Evolutionary conservation across 2,888 invertebrate genomes (phyloP).

Genomic region (Coenonympha arcania): DNA sequence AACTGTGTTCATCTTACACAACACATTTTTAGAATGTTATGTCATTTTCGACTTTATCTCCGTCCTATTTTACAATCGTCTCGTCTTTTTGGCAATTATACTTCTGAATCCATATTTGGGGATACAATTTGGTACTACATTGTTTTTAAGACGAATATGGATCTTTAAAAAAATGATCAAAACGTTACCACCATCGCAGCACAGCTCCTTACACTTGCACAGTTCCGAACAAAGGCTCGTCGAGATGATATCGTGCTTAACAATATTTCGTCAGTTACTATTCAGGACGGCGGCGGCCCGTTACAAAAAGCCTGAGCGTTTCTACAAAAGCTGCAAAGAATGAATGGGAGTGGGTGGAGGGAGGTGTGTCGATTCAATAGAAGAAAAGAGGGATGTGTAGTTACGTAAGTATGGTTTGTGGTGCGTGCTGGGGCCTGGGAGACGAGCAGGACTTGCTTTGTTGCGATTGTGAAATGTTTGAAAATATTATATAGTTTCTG

Average conservation of each 20-base stretch:
- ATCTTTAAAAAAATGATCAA: neutral
- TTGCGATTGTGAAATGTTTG: slow-evolving; percentile 22
- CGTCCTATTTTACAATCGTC: too few species aligned
- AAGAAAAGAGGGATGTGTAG: slow-evolving; percentile 60
- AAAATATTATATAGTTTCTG: slow-evolving; percentile 7
- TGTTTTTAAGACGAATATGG: too few species aligned
- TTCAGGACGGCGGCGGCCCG: slow-evolving; percentile 53
- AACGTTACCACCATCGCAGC: slow-evolving; percentile 3
- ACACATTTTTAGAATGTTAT: too few species aligned
- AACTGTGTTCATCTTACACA: too few species aligned
- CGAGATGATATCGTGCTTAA: slow-evolving; percentile 51
- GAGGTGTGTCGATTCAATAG: slow-evolving; percentile 56
- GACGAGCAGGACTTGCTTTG: slow-evolving; percentile 27
- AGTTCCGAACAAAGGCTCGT: slow-evolving; percentile 23
- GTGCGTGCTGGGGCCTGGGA: slow-evolving; percentile 46
- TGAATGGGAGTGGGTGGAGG: slow-evolving; percentile 59
- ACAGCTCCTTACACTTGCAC: slow-evolving; percentile 19
- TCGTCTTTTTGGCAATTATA: too few species aligned
- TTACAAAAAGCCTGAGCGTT: slow-evolving; percentile 64
- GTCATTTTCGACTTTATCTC: too few species aligned
- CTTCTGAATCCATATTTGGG: too few species aligned
- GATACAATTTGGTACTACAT: too few species aligned
- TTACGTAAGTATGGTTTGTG: slow-evolving; percentile 65
- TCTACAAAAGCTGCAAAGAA: slow-evolving; percentile 68
- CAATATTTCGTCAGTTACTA: slow-evolving; percentile 67